phyloP scores from a whole-genome alignment of 2,888 invertebrate species.

The Acanthosepion lycidas region DNA sequence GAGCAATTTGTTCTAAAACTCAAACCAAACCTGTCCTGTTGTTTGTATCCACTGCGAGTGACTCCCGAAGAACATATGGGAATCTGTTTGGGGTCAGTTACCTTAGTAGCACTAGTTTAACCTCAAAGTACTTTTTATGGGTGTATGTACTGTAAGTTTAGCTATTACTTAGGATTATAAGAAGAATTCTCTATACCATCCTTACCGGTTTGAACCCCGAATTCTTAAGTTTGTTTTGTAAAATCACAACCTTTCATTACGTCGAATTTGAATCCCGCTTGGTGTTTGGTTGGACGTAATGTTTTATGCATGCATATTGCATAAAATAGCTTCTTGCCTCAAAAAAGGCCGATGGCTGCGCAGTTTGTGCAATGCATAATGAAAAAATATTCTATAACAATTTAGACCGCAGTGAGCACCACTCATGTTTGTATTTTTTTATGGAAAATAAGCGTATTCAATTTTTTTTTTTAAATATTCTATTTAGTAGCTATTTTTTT shows the following conservation, averaged over 20 bases:
- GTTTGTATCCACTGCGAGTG: not conserved
- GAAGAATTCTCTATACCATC: not conserved
- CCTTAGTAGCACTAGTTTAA: not conserved
- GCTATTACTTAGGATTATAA: not conserved
- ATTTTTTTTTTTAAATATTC: too few relatives aligned
- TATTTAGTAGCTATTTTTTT: too few relatives aligned
- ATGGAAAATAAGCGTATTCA: too few relatives aligned
- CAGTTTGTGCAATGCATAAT: not conserved
- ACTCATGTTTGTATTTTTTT: too few relatives aligned
- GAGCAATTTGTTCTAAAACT: too few relatives aligned
- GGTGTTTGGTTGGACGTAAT: not conserved
- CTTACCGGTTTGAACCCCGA: not conserved
- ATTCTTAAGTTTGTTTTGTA: not conserved
- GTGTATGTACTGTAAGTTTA: not conserved
- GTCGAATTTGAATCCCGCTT: not conserved
- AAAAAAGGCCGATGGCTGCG: not conserved
- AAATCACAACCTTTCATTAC: not conserved
- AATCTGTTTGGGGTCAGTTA: not conserved
- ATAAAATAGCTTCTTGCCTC: not conserved
- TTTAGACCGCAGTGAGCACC: too few relatives aligned
- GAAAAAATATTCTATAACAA: too few relatives aligned
- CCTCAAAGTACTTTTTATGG: not conserved
- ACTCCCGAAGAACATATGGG: too few relatives aligned
- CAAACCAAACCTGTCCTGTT: not conserved
- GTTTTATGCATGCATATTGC: not conserved